Base-by-base conservation (phyloP, 2,888 invertebrate species). In the Caenorhabditis wallacei region DNA sequence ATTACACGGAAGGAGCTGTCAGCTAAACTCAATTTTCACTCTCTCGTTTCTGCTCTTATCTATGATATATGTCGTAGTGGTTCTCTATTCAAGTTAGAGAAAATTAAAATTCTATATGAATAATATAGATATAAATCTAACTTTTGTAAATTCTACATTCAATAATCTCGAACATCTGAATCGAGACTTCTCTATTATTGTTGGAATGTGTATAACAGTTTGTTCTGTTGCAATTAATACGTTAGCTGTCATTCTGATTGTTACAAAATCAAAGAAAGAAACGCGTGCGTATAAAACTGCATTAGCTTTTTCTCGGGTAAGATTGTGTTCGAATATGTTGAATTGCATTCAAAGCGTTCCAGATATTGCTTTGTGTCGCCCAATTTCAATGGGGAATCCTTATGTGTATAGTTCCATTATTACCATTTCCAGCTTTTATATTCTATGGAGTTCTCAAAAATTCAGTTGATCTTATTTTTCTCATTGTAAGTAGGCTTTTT, bases 361-460 rank as follows among this genome's bases (percentile, higher is more conserved):
- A 57, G 71, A 13, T 53, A 0, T 37, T 68, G 1, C 16, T 76
- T 7, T 76, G 59, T 59, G 37, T 51, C 10, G 37, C 76, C 2
- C 76, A 76, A 61, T 57, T 66, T 35, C 48, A 57, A 16, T 68
- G 30, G 59, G 66, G 76, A 1, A 48, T 68, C 24, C 40, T 66
- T 11, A 48, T 69, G 57, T 76, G 76, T 20, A 51, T 57, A 11
- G 40, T 76, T 8, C 68, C 76, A 1, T 40, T 76, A 3, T 30
- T 76, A 8, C 76, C 76, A 1, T 76, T 76, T 43, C 76, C 76
- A 5, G 68, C 68, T 0, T 57, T 76, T 20, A 66, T 68, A n/a
- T 59, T 59, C 11, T 76, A 68, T 22, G 76, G 76, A 7, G 8
- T 61, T 30, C 40, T 57, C 3, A 24, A 5, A 13, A 40, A 16